These are phyloP conservation scores for Enteromius viviparus DNA, from an alignment of 2,797 vertebrate species.

Conservation along the genomic window DNA sequence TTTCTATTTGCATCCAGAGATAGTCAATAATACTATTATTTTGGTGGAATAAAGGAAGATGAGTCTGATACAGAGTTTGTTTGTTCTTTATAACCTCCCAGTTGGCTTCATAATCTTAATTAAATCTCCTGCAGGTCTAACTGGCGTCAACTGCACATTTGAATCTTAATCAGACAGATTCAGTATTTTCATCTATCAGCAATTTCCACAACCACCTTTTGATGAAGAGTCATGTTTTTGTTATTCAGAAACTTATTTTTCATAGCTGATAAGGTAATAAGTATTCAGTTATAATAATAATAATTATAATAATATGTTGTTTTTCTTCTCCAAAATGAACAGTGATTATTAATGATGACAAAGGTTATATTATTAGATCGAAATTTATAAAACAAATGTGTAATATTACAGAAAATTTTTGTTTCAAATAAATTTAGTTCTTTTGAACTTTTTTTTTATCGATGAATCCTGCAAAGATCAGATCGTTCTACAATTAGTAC, in stretches of 20 bases:
- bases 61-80: conserved; percentile 60
- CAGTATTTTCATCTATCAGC: neutral
- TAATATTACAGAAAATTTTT: neutral
- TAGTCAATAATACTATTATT: conserved; percentile 60
- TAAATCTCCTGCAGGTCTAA: conserved; percentile 63
- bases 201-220: neutral
- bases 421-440: neutral
- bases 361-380: too few relatives aligned
- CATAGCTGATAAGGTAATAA: neutral
- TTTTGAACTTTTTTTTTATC: too few relatives aligned
- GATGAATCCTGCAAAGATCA: too few relatives aligned
- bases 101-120: conserved; percentile 67
- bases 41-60: conserved; percentile 51
- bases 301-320: neutral
- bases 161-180: conserved; percentile 61
- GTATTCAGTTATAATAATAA: neutral
- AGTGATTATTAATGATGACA: too few relatives aligned
- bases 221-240: neutral
- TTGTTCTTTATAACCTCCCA: conserved; percentile 63
- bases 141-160: conserved; percentile 53
- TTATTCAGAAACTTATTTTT: neutral
- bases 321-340: too few relatives aligned
- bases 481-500: neutral
- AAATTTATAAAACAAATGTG: too few relatives aligned
- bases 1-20: conserved; percentile 40